These are phyloP conservation scores for Serilophus lunatus DNA, from an alignment of 2,113 vertebrate species.

Conservation along the genomic window DNA sequence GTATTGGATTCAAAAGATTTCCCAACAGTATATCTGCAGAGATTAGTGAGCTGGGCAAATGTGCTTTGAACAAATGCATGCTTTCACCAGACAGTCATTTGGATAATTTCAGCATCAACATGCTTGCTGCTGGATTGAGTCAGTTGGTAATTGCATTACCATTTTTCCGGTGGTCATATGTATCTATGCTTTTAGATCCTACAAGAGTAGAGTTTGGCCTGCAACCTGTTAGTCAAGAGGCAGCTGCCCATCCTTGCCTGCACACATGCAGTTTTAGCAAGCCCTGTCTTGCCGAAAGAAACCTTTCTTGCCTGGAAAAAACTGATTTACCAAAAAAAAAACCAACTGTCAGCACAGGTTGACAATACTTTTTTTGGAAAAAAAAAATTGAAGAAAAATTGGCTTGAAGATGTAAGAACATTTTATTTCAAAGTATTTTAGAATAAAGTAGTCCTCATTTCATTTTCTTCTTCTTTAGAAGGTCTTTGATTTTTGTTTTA, in stretches of 20 bases:
- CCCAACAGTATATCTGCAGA: conserved; percentile 66
- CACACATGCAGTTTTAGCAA: neutral
- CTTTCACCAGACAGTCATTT: conserved; percentile 59
- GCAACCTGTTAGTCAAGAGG: neutral
- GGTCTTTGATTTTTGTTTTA: neutral
- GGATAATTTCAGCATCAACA: conserved; percentile 16
- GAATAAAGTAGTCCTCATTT: neutral
- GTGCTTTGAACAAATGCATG: conserved; percentile 61
- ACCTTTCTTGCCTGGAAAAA: neutral
- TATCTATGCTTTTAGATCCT: neutral
- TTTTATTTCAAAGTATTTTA: neutral
- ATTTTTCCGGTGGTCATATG: neutral
- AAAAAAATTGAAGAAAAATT: neutral
- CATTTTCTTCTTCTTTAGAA: neutral
- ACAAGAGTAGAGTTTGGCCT: neutral
- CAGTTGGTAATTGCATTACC: conserved; percentile 17
- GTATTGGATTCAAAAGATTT: conserved; percentile 72
- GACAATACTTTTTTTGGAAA: neutral
- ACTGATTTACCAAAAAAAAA: neutral
- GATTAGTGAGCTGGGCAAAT: conserved; percentile 60
- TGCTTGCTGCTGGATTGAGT: neutral
- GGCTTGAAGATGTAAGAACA: neutral
- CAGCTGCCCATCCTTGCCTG: neutral
- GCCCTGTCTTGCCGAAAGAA: neutral
- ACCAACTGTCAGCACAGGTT: neutral